Base-by-base conservation (phyloP, 1,140 invertebrate species). In the Dendroctonus valens region DNA sequence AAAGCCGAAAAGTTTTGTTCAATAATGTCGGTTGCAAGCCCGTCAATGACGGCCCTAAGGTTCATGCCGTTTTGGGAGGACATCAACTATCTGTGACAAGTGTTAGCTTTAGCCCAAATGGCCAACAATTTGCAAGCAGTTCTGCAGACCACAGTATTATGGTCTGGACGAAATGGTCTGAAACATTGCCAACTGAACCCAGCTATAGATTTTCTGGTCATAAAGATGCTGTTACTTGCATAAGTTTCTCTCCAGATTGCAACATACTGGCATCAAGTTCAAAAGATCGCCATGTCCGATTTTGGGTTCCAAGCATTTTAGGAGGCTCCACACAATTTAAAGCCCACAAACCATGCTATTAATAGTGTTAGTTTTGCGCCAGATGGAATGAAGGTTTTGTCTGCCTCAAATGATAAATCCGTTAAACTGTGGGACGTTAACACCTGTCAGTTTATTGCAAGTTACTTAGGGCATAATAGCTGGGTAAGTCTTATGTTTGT, bases 351-450 rank as follows among this genome's bases (percentile, higher is more conserved):
- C 49, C 85, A 86, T 61, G 84, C 89, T 41, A 90, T 96, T 2
- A 82, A 91, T 50, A 90, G 88, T 65, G 87, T 96, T 2, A 83
- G 89, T 69, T 96, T 95, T 75, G 91, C 88, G 74, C 82, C 84
- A n/a, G 89, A 92, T 80, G 89, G 89, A 0, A 76, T 80, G 38
- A 85, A 86, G 78, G 82, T 89, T 79, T 75, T 92, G 12, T 94
- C 92, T 53, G 87, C 90, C 15, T 94, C 93, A 3, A 91, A 95
- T 83, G 94, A 96, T 74, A 96, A 96, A 84, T 87, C 86, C 57
- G 79, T 94, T 66, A 96, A 92, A 81, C 74, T 86, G 57, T 92
- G 86, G 88, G 84, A 83, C 67, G 84, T 85, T 38, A 78, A 81
- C 51, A 81, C 86, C 57, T 84, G 87, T 68, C 89, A 89, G 78